Conservation (phyloP, 2,797 vertebrate species). For the Triplophysa bombifrons region DNA sequence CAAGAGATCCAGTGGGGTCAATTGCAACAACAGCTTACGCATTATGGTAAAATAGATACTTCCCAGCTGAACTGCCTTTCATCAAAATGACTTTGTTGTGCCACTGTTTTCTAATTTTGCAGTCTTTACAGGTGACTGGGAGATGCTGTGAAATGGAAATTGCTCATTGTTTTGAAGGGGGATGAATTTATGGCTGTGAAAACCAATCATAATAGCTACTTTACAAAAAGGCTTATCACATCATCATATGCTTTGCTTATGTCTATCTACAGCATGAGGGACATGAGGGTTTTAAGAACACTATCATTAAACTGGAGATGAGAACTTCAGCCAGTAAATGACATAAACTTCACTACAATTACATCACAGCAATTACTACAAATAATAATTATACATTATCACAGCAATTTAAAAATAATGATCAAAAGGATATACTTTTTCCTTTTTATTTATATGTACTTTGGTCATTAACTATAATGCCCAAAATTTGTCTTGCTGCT, state of each 20-base stretch:
- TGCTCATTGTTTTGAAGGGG: conserved; percentile 47
- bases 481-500: background rate
- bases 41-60: conserved; percentile 57
- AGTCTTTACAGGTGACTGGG: conserved; percentile 39
- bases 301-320: conserved; percentile 6
- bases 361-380: background rate
- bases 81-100: conserved; percentile 30
- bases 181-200: conserved; percentile 32
- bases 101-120: conserved; percentile 28
- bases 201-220: conserved; percentile 40
- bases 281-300: background rate
- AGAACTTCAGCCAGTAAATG: background rate
- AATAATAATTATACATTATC: background rate
- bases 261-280: background rate
- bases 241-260: conserved; percentile 11
- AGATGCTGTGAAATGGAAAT: conserved; percentile 57
- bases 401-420: background rate
- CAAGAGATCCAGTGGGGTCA: conserved; percentile 59
- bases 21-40: conserved; percentile 53
- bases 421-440: background rate
- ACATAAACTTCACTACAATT: background rate
- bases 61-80: conserved; percentile 41
- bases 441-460: background rate
- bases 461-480: background rate
- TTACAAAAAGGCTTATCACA: conserved; percentile 44